Percentiles rank a stretch among this genome's conserved stretches.
These are phyloP conservation scores for Grapholita molesta DNA, from an alignment of 1,140 invertebrate genomes.

Conservation along the genomic window DNA sequence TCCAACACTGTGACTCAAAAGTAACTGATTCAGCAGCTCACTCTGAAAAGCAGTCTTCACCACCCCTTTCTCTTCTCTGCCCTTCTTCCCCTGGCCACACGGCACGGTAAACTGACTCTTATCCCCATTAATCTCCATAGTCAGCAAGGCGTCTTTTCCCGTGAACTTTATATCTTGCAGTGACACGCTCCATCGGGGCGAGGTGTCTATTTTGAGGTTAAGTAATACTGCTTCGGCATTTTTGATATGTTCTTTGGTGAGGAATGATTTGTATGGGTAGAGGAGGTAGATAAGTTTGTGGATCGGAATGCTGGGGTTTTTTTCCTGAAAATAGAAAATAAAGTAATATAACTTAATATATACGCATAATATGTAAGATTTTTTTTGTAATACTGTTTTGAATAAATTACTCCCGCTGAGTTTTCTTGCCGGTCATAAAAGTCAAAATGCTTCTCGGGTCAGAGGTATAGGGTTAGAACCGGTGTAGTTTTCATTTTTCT, in stretches of 20 bases:
- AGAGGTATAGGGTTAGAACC: too few species aligned
- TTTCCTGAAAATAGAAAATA: slow-evolving; percentile 80
- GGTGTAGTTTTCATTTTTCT: too few species aligned
- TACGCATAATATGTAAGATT: too few species aligned
- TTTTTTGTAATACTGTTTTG: too few species aligned
- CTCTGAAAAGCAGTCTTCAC: slow-evolving; percentile 91
- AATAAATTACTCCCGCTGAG: too few species aligned
- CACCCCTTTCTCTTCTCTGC: slow-evolving; percentile 54
- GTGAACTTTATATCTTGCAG: slow-evolving; percentile 47
- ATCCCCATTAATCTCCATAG: slow-evolving; percentile 53
- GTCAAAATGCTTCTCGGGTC: too few species aligned
- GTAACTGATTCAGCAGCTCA: slow-evolving; percentile 85
- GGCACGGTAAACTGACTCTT: slow-evolving; percentile 65
- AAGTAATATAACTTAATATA: too few species aligned
- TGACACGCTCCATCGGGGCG: slow-evolving; percentile 44
- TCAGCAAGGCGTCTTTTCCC: slow-evolving; percentile 50
- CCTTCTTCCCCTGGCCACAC: slow-evolving; percentile 42
- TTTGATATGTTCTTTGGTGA: slow-evolving; percentile 84
- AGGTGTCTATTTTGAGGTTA: slow-evolving; percentile 79
- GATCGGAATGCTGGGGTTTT: slow-evolving; percentile 81
- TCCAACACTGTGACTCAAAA: slow-evolving; percentile 86
- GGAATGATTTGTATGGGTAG: slow-evolving; percentile 91
- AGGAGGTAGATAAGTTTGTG: slow-evolving; percentile 85
- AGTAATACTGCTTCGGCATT: slow-evolving; percentile 84
- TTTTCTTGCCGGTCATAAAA: too few species aligned